Evolutionary conservation across 2,113 vertebrate genomes (phyloP), one percentile per base, ranked within the genome.

Genomic region (Catharus fuscescens): DNA sequence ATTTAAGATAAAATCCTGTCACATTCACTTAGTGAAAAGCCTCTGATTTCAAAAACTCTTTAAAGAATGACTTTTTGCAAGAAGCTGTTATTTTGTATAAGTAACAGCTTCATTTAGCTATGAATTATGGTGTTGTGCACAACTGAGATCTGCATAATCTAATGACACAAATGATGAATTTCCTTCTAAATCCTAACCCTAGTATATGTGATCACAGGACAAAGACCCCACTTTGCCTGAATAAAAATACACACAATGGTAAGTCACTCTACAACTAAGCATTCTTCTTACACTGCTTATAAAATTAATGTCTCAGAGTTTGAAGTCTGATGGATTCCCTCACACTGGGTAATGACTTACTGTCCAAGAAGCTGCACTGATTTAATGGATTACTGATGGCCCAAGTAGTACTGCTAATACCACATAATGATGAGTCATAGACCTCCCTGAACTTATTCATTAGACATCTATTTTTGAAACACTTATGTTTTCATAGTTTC

Each of bases 381-480:
- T 78, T 85, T 95, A 87, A 72, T n/a, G 29, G 31, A 84, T 84
- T 87, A 82, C 24, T 89, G 45, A 52, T 60, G 53, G 53, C 48
- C 32, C 53, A 89, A 74, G 61, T 10, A 82, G 54, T 50, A 60
- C 57, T 90, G 47, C 57, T 93, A 90, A 92, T 61, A 72, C 34
- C 40, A 85, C 50, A 72, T 48, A 89, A 90, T 70, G 48, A 70
- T 67, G 78, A 96, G n/a, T 65, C 95, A 92, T 20, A 79, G 87
- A 89, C 65, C 66, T 92, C 57, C 73, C 42, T 81, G 83, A 79
- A 81, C 19, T 65, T 57, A 74, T 76, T 89, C 70, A 92, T 62
- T 90, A 91, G 53, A 50, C 50, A 79, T 67, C 54, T 91, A 69
- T 82, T 95, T 97, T 80, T 95, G 74, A 91, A 50, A 69, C 21